Conservation (phyloP, 2,797 vertebrate species). For the Euthynnus affinis region DNA sequence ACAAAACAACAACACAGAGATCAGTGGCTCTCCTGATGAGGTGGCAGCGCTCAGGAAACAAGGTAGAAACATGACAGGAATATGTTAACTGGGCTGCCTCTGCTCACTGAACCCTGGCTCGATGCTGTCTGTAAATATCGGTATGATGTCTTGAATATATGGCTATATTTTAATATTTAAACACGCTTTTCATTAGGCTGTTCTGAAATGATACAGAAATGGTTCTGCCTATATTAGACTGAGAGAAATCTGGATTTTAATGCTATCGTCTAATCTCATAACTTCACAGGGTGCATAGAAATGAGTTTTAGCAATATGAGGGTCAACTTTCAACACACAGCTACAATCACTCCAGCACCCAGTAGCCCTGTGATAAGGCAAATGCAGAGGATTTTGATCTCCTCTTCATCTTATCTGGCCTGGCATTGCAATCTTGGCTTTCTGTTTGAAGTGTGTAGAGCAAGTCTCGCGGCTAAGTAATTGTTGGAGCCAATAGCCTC, state of each 20-base stretch:
- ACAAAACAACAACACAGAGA: slow-evolving; percentile 70
- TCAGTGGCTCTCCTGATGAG: slow-evolving; percentile 63
- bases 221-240: background rate
- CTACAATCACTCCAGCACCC: slow-evolving; percentile 50
- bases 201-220: slow-evolving; percentile 8
- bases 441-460: slow-evolving; percentile 78
- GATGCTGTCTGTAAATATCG: background rate
- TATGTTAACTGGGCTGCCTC: slow-evolving; percentile 39
- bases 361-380: slow-evolving; percentile 67
- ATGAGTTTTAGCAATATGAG: slow-evolving; percentile 29
- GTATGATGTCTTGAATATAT: background rate
- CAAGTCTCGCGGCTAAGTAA: slow-evolving; percentile 70
- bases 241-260: slow-evolving; percentile 19
- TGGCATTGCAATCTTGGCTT: slow-evolving; percentile 71
- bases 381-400: slow-evolving; percentile 67
- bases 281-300: slow-evolving; percentile 38
- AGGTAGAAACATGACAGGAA: slow-evolving; percentile 35
- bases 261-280: slow-evolving; percentile 29
- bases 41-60: slow-evolving; percentile 36
- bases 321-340: slow-evolving; percentile 52
- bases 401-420: slow-evolving; percentile 75
- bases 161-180: background rate
- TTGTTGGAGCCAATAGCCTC: slow-evolving; percentile 63
- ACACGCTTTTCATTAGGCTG: slow-evolving; percentile 6
- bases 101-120: slow-evolving; percentile 13